Evolutionary conservation across 2,888 invertebrate genomes (phyloP).

Genomic region (Polyploca ridens): DNA sequence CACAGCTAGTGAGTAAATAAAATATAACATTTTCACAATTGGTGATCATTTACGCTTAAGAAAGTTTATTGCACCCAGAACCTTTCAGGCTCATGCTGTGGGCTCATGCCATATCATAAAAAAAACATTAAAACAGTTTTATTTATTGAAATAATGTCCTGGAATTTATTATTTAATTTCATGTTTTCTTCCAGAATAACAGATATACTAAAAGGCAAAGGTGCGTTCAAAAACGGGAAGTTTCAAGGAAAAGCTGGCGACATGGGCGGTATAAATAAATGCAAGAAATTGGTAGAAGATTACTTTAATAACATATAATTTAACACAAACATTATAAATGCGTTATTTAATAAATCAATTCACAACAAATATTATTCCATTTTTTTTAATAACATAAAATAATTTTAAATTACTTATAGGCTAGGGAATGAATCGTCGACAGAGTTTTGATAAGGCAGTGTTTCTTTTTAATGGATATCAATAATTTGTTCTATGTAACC

Average conservation of each 20-base stretch:
- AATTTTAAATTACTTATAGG: conserved; percentile 10
- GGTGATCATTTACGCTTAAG: no score
- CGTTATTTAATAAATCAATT: conserved; percentile 22
- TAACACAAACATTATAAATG: conserved; percentile 20
- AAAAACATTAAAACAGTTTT: no score
- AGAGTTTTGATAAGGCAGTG: background rate
- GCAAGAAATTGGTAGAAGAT: conserved; percentile 84
- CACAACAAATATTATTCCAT: conserved; percentile 15
- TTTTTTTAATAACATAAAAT: conserved; percentile 16
- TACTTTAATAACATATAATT: conserved; percentile 74
- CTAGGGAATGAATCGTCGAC: conserved; percentile 11
- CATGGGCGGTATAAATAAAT: conserved; percentile 86
- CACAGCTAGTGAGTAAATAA: no score
- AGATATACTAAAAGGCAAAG: conserved; percentile 89
- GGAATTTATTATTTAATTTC: background rate
- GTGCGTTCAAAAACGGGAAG: conserved; percentile 88
- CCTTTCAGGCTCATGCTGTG: no score
- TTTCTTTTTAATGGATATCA: background rate
- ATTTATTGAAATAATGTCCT: no score
- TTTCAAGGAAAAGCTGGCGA: conserved; percentile 92
- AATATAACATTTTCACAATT: no score
- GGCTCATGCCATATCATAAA: no score
- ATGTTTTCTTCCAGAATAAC: conserved; percentile 81
- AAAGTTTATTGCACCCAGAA: no score
- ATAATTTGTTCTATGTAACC: background rate